Evolutionary conservation across 1,140 invertebrate species (phyloP).

Genomic region (Asbolus verrucosus): DNA sequence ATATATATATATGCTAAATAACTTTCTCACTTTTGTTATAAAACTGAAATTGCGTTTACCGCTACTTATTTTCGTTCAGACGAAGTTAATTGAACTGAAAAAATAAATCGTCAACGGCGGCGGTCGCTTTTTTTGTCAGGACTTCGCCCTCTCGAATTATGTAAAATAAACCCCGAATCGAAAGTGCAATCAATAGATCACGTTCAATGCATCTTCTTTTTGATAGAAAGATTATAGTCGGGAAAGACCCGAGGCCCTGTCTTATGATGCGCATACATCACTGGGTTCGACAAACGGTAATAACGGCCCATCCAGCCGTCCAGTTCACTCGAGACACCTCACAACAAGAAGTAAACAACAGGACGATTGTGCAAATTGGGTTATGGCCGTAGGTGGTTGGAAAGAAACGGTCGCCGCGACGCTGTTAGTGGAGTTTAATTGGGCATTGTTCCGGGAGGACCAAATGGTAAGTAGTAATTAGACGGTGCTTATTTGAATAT

Average conservation of each 20-base stretch:
- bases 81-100: no score
- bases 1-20: no score
- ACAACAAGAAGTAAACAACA: no score
- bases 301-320: neutral
- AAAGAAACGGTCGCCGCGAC: no score
- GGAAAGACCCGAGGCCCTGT: constrained; percentile 16
- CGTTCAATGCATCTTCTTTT: constrained; percentile 32
- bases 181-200: constrained; percentile 43
- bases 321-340: no score
- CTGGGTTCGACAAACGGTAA: constrained; percentile 38
- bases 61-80: no score
- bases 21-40: no score
- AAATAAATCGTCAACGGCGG: no score
- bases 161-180: neutral
- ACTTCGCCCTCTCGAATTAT: neutral
- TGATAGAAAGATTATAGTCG: constrained; percentile 48
- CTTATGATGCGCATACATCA: constrained; percentile 39
- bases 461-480: constrained; percentile 13
- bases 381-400: constrained; percentile 1
- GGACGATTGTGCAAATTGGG: constrained; percentile 18
- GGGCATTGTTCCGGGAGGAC: no score
- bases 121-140: neutral
- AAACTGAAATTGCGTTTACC: no score
- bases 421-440: neutral
- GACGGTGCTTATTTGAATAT: constrained; percentile 28